Base-by-base conservation (phyloP, 2,797 vertebrate species). In the Xiphorhynchus erythropygius region DNA sequence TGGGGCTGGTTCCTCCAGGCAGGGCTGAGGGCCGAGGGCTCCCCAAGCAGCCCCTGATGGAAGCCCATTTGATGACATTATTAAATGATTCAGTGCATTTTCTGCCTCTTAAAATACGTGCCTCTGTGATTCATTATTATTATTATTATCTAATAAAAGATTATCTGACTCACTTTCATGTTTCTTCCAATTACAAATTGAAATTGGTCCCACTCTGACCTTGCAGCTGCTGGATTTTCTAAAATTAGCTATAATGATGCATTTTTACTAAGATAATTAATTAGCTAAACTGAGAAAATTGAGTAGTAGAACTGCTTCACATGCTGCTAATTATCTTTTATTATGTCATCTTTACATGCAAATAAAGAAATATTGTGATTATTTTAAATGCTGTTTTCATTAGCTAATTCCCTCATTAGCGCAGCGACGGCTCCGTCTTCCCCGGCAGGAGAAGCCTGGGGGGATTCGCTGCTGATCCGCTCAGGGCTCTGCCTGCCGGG, bases 201-300 rank as follows among this genome's bases (percentile, higher is more conserved):
- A 97, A 95, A 95, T 93, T 87, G 85, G 95, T 98, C 97, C 95
- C 92, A 93, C 97, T 95, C 90, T 98, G 97, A 98, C 97, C 98
- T 97, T 91, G 96, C 98, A 98, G 97, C 97, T 98, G 98, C 89
- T 81, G 53, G 78, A 96, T 96, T 96, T 97, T 96, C 98, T 98
- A 98, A 98, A 98, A 97, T 98, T 96, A 98, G 96, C 94, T 92
- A 91, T 97, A 97, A 98, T 97, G 95, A 97, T 97, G 97, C 95
- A 96, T 98, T 98, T 98, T 98, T 97, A 96, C 97, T 97, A 95
- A 96, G 96, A 97, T 98, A 98, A 98, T 98, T 98, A 98, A 98
- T 98, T 98, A 98, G 94, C 97, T 97, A 97, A 98, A 97, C 97
- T 90, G 97, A 97, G 97, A 97, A 98, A 98, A 98, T 97, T 97